Evolutionary conservation across 1,140 invertebrate species (phyloP).

Genomic region (Homarus americanus): DNA sequence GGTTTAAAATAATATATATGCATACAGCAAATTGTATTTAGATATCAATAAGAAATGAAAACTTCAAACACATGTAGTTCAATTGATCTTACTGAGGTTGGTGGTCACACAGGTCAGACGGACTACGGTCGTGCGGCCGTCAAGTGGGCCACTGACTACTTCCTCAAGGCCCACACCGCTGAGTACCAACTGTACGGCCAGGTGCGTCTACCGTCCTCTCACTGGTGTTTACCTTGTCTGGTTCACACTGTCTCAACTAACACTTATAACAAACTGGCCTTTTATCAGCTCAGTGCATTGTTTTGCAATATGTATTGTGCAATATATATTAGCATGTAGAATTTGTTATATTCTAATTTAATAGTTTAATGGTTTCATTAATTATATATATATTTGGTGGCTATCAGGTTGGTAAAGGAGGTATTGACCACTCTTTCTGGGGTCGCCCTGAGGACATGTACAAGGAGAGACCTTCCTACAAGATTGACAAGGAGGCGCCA

Average conservation of each 20-base stretch:
- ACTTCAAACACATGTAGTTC: no score
- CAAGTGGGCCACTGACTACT: constrained; percentile 12
- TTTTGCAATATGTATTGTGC: no score
- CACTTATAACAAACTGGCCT: no score
- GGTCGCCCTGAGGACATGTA: constrained; percentile 83
- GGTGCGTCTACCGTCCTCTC: not conserved
- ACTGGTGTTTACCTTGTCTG: no score
- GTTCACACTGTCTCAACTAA: no score
- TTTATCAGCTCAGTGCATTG: no score
- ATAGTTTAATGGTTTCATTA: no score
- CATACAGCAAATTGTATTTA: no score
- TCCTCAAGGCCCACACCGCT: constrained; percentile 8
- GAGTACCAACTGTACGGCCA: constrained; percentile 5
- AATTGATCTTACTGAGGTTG: not conserved
- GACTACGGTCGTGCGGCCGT: not conserved
- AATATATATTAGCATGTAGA: no score
- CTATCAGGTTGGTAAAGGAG: constrained; percentile 77
- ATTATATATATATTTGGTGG: not conserved
- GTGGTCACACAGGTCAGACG: not conserved
- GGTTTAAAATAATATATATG: no score
- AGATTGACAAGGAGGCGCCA: constrained; percentile 78
- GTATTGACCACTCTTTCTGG: constrained; percentile 79
- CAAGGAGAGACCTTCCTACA: constrained; percentile 82
- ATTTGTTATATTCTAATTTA: no score
- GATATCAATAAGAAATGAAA: no score